Base-by-base conservation (phyloP, 2,797 vertebrate genomes). In the Mionectes olivaceus region DNA sequence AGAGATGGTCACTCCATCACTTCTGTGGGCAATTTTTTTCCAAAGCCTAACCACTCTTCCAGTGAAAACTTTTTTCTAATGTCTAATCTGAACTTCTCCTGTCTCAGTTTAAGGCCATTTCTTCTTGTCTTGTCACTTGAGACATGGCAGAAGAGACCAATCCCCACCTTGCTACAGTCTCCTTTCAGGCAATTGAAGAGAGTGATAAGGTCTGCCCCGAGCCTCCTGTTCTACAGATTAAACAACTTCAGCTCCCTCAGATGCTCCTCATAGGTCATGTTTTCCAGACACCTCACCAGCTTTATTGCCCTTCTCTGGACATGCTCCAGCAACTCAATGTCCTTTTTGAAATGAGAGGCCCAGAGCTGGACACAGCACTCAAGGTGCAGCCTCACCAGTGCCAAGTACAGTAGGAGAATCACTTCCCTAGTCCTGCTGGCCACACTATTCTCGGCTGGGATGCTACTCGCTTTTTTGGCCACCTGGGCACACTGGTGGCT, bases 261-360 rank as follows among this genome's bases (percentile, higher is more conserved):
- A 33, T 35, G 18, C 18, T 41, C 14, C 12, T 46, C 19, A 6
- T 5, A 7, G 22, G 8, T 28, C 4, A 2, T 21, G 4, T 37
- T 41, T 23, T 16, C 33, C 7, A 27, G 33, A 41, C 14, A 7
- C 46, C 46, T 41, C 30, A 7, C 12, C 47, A 16, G 22, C 33
- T 60, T 35, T 6, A 1, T 7, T 81, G 5, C 30, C 39, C 17
- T 67, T 10, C 30, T 30, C 39, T 19, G 22, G 17, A 14, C 25
- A 7, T 1, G 0, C 3, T 55, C 27, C 55, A 68, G 55, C 9
- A 5, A 19, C 15, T 75, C 32, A 5, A 4, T 21, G 27, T 2
- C 27, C 35, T 61, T 53, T 19, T 14, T 61, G 19, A 7, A 39
- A 25, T 4, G 13, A 39, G 2, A 8, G 25, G 25, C 18, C 3